Evolutionary conservation across 2,797 vertebrate genomes (phyloP), one percentile per base, ranked within the genome.

Genomic region (Sitta carolinensis): DNA sequence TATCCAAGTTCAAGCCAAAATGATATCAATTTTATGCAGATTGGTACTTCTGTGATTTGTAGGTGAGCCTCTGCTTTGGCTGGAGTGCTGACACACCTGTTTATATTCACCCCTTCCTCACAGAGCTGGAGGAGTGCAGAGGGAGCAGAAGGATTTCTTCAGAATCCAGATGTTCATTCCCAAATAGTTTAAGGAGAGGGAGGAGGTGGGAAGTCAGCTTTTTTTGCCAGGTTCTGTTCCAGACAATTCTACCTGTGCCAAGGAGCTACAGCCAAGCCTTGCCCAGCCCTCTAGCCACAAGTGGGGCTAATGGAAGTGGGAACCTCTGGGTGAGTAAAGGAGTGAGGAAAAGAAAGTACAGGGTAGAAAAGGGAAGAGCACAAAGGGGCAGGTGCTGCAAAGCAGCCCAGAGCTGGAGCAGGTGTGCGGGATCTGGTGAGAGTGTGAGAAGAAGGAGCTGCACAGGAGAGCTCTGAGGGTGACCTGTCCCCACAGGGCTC

Each of bases 361-460:
- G 25, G 40, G 3, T 19, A 50, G 40, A 27, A 23, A 5, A 6
- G 8, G 19, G 17, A 19, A 61, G 36, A 73, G 32, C 22, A 51
- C 16, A 66, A n/a, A 34, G 47, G 11, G 8, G 50, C 8, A 32
- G 55, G 8, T 3, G 3, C 23, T 8, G 7, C 50, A 5, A 18
- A 34, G 34, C n/a, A 42, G n/a, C 20, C 30, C 0, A 1, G 17
- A 17, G 9, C 27, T 48, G 51, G 19, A 26, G 59, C 10, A 23
- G 43, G 9, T 26, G 29, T 42, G 21, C 36, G 2, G 0, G 9
- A 8, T 16, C 45, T 43, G 40, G 29, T 13, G 27, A 38, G 21
- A 22, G 4, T 0, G 0, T 6, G 12, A 30, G 7, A 14, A 11
- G 38, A 15, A 19, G 8, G 3, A 3, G 25, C 13, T 3, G 3